Conservation (phyloP, 2,888 invertebrate species). For the Trachelus stipa region DNA sequence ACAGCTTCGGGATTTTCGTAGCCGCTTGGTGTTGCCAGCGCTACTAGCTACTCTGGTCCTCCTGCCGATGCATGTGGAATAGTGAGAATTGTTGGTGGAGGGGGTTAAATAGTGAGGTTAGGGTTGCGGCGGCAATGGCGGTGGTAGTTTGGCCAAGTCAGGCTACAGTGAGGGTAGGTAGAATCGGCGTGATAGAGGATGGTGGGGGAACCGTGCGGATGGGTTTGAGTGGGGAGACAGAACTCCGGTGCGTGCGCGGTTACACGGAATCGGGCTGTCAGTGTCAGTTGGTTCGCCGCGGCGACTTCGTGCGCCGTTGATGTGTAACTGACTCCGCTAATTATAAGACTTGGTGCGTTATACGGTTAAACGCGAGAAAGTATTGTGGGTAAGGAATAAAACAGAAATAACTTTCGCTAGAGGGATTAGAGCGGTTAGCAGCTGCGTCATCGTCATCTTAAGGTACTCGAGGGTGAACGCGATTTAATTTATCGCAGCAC, state of each 20-base stretch:
- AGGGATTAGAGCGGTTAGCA: background rate
- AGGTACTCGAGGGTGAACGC: background rate
- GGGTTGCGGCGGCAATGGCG: slow-evolving; percentile 30
- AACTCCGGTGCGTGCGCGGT: slow-evolving; percentile 64
- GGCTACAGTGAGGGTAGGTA: slow-evolving; percentile 17
- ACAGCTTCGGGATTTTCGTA: background rate
- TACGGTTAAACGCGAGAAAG: background rate
- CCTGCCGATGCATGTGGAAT: background rate
- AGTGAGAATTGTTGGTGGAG: background rate
- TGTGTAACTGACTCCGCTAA: slow-evolving; percentile 34
- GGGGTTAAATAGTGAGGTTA: background rate
- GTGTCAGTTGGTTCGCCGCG: slow-evolving; percentile 59
- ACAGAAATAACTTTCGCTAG: background rate
- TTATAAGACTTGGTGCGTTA: background rate
- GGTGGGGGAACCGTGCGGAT: slow-evolving; percentile 33
- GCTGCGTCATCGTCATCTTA: background rate
- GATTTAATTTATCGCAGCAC: background rate
- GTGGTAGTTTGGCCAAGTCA: slow-evolving; percentile 31
- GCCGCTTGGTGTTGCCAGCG: background rate
- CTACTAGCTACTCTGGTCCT: background rate
- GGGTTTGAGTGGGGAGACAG: background rate
- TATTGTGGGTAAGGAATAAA: background rate
- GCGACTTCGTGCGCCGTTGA: slow-evolving; percentile 44
- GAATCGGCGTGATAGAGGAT: slow-evolving; percentile 32
- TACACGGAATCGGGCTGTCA: slow-evolving; percentile 43